Evolutionary conservation across 2,888 invertebrate species (phyloP), one percentile per base, ranked within the genome.

Genomic region (Drosophila colorata): DNA sequence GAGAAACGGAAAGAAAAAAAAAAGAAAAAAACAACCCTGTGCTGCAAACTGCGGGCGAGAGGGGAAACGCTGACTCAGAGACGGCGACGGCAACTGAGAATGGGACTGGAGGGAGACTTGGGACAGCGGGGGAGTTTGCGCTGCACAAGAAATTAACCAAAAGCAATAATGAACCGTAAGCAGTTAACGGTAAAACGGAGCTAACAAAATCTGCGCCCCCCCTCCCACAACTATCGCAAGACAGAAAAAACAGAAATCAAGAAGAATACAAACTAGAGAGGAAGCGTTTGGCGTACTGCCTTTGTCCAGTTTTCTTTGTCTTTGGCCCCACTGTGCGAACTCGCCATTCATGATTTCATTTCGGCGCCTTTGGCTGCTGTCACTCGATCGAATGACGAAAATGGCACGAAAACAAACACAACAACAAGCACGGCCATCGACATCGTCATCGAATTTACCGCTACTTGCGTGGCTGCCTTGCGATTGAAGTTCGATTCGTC

Each of bases 21-120:
- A 31, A 46, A 65, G 44, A 71, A 69, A 59, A 85, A 82, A 87
- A 69, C 82, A 75, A 87, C 87, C 82, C 82, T 78, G 58, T 38
- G 63, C 58, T 51, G 49, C 8, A 44, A 47, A 77, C 59, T 52
- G 4, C 20, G 16, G 14, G 3, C 35, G 13, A 31, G 23, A 41
- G 25, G 35, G 9, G 16, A 38, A 46, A 47, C 53, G 65, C 69
- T 78, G 76, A 78, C 61, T 74, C 78, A 75, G 52, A 53, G 46
- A 47, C 49, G 7, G 56, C 25, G 40, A 41, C 49, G 35, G 41
- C 14, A 31, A 40, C 48, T 9, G 23, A 13, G 51, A 40, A 40
- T 20, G 43, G n/a, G 25, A 47, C 37, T 23, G 35, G 6, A 43
- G 11, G 9, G 28, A n/a, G 60, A 57, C 48, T 37, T 37, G 28